Conservation (phyloP, 1,140 invertebrate genomes). For the Propsilocerus akamusi region DNA sequence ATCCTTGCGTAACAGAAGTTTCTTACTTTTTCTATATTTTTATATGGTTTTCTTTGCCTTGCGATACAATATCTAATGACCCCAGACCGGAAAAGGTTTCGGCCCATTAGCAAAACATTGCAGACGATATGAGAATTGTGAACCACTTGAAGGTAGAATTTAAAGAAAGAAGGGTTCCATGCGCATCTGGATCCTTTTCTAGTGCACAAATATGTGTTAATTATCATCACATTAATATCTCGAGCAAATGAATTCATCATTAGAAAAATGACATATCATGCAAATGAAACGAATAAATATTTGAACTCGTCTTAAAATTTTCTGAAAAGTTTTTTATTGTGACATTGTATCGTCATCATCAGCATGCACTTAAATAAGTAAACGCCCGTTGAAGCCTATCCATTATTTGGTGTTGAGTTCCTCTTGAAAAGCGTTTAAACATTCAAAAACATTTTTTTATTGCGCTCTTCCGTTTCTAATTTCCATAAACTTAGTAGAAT, state of each 20-base stretch:
- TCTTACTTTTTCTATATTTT: background rate
- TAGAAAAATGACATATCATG: no score
- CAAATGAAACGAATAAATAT: no score
- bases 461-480: background rate
- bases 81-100: slow-evolving; percentile 1
- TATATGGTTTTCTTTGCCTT: background rate
- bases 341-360: background rate
- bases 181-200: background rate
- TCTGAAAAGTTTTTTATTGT: slow-evolving; percentile 1
- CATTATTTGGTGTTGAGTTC: background rate
- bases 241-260: background rate
- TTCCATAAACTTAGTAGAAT: background rate
- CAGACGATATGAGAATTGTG: background rate
- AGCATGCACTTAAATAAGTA: no score
- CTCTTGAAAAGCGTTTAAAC: background rate
- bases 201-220: background rate
- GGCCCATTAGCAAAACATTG: background rate
- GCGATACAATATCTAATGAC: background rate
- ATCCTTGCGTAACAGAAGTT: background rate
- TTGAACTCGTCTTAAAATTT: no score
- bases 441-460: background rate
- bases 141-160: background rate
- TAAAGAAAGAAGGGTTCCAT: background rate
- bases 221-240: background rate
- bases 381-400: no score